Evolutionary conservation across 2,797 vertebrate species (phyloP).

Genomic region (Myotis myotis): DNA sequence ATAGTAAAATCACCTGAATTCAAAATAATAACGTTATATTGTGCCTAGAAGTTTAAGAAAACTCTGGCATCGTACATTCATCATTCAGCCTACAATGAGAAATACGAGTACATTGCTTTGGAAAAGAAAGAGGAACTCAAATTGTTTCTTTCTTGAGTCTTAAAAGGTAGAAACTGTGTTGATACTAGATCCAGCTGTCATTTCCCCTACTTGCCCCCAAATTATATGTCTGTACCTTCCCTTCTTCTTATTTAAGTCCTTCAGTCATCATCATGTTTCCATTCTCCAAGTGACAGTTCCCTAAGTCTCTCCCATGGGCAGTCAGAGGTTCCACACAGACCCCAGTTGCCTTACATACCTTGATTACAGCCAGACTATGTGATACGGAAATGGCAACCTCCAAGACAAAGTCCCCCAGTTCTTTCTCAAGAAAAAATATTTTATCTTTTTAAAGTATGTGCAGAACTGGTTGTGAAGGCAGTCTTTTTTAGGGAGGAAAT

Average conservation of each 20-base stretch:
- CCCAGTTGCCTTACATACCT: background rate
- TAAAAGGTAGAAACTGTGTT: background rate
- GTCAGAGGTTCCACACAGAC: background rate
- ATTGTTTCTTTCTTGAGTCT: slow-evolving; percentile 30
- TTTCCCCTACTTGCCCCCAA: background rate
- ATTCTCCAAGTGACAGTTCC: background rate
- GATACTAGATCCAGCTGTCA: background rate
- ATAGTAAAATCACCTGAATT: slow-evolving; percentile 31
- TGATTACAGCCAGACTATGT: background rate
- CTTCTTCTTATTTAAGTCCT: background rate
- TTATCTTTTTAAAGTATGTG: background rate
- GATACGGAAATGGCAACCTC: background rate
- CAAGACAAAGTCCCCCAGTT: slow-evolving; percentile 53
- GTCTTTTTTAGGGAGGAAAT: slow-evolving; percentile 39
- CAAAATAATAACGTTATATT: background rate
- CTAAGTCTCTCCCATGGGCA: background rate
- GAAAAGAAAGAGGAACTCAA: background rate
- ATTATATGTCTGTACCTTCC: background rate
- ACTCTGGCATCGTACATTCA: background rate
- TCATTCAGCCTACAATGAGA: background rate
- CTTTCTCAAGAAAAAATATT: slow-evolving; percentile 39
- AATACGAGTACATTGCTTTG: background rate
- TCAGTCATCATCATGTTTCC: background rate
- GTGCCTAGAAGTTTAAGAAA: background rate
- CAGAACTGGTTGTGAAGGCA: slow-evolving; percentile 44